A percentile compares a stretch with the other conserved stretches of the same genome.
Conservation (phyloP, 2,797 vertebrate genomes). For the Limnodromus scolopaceus region DNA sequence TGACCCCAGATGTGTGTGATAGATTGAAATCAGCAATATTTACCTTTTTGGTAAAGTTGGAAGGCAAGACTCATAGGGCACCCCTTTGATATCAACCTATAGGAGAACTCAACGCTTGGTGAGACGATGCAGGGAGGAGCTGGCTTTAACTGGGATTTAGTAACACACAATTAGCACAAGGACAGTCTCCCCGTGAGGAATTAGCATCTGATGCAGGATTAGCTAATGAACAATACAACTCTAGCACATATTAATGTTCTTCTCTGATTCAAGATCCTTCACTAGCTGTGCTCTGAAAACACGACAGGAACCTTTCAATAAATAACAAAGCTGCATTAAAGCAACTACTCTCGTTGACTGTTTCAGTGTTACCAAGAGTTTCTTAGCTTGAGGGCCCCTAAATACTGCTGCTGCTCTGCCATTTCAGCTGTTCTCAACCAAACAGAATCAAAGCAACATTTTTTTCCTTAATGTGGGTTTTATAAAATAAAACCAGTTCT, state of each 20-base stretch:
- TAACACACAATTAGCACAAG: background rate
- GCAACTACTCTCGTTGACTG: background rate
- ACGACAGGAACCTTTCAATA: constrained; percentile 29
- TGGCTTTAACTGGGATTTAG: background rate
- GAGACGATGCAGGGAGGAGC: background rate
- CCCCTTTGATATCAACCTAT: background rate
- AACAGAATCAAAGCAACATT: background rate
- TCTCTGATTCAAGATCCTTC: background rate
- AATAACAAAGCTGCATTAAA: constrained; percentile 16
- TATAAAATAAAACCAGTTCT: constrained; percentile 26
- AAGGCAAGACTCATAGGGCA: background rate
- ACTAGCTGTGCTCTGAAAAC: background rate
- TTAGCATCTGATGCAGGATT: background rate
- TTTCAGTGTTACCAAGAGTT: background rate
- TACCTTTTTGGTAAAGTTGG: background rate
- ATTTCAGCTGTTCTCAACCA: constrained; percentile 25
- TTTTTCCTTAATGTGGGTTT: constrained; percentile 22
- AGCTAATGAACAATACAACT: background rate
- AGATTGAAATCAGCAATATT: rapidly evolving
- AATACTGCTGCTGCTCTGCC: background rate
- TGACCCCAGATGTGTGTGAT: background rate
- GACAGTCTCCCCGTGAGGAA: background rate
- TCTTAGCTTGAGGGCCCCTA: background rate
- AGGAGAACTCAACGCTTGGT: background rate
- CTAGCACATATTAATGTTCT: background rate